These are phyloP conservation scores for Sebastes vulpes DNA, from an alignment of 2,797 vertebrate genomes.

Conservation along the genomic window DNA sequence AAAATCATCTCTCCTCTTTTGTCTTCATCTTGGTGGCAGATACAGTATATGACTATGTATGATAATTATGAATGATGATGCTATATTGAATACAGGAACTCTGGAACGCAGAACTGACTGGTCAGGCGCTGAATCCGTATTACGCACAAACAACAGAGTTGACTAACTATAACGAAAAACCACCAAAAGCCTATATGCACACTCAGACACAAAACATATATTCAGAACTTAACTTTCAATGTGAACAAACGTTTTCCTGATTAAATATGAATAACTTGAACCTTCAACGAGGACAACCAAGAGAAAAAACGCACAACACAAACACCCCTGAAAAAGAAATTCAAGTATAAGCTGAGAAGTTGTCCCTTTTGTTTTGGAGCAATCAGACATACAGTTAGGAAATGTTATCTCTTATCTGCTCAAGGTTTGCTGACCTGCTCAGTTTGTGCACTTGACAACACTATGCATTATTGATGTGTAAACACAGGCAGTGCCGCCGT, in stretches of 20 bases:
- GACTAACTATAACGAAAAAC: neutral
- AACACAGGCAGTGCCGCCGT: slow-evolving; percentile 44
- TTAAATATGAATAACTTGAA: neutral
- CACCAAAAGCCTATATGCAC: neutral
- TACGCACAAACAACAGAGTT: neutral
- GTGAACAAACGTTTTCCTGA: neutral
- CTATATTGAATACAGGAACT: neutral
- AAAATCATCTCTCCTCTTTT: neutral
- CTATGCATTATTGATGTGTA: slow-evolving; percentile 63
- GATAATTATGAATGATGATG: neutral
- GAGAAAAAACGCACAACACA: neutral
- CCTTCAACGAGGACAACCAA: neutral
- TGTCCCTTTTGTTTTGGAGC: neutral
- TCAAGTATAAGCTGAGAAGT: neutral
- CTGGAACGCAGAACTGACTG: neutral
- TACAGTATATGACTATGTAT: neutral
- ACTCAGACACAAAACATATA: neutral
- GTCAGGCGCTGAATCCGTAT: neutral
- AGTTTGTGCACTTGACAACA: slow-evolving; percentile 26
- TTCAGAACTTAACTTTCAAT: neutral
- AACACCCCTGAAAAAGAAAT: neutral
- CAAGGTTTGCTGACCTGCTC: slow-evolving; percentile 49
- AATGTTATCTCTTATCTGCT: slow-evolving; percentile 32
- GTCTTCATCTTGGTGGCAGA: neutral
- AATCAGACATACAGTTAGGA: neutral